Evolutionary conservation across 2,888 invertebrate species (phyloP), one percentile per base, ranked within the genome.

Genomic region (Iphiclides podalirius): DNA sequence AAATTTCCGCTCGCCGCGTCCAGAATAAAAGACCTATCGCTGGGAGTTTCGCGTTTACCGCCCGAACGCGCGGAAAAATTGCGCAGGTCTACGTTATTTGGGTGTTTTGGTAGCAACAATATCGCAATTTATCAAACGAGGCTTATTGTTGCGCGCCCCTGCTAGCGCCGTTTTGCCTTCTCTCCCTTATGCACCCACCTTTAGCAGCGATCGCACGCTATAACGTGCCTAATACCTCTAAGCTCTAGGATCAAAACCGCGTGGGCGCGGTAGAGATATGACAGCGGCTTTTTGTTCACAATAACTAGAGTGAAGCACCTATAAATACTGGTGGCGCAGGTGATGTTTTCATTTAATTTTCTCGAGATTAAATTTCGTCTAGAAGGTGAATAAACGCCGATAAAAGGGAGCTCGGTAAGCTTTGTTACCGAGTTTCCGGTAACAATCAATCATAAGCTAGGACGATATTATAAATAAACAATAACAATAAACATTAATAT

Each of bases 121-220:
- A 82, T 79, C 75, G 80, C 84, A 85, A 85, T 85, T 84, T 85
- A 81, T 83, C 84, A 85, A 85, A 85, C 79, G 84, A 84, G 78
- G 74, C 74, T 73, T 80, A 85, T 85, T 85, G 84, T 84, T 70
- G 75, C 58, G 54, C 70, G 64, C 76, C 80, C 80, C 75, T 58
- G 59, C 63, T 58, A 35, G 47, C 39, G 23, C 28, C 40, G 40
- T n/a, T 41, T 61, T 62, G 60, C 61, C 64, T 64, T 64, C 59
- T 59, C 63, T 59, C 61, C 64, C 64, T 62, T 59, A 58, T 66
- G 65, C 65, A 65, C 52, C 48, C 35, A 37, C 42, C 33, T 31
- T 13, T 4, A 3, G 9, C 43, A 28, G 28, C 31, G 15, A 14
- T 23, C 39, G 14, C 54, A 55, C 42, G 39, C 54, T 8, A 63